phyloP scores from a whole-genome alignment of 2,113 vertebrate species.

The Morone saxatilis region DNA sequence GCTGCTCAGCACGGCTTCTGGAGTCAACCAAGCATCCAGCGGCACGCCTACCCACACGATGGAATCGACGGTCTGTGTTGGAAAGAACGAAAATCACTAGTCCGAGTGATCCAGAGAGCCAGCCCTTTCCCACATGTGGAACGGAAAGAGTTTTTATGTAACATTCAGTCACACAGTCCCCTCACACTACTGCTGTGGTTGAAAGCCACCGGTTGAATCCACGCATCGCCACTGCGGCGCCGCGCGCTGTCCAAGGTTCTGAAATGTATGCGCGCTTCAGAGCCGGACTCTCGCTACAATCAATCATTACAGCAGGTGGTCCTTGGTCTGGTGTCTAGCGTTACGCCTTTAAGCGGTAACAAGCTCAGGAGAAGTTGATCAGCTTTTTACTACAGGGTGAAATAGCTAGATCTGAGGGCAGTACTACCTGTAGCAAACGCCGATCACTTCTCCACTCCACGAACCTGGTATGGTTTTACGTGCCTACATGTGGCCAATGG shows the following conservation, averaged over 20 bases:
- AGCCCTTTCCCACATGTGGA: slow-evolving; percentile 11
- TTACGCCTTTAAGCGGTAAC: not conserved
- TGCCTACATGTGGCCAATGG: too few relatives aligned
- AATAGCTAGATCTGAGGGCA: slow-evolving; percentile 4
- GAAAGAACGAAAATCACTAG: not conserved
- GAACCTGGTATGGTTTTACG: slow-evolving; percentile 63
- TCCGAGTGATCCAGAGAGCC: slow-evolving; percentile 37
- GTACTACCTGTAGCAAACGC: slow-evolving; percentile 41
- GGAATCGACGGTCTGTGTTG: slow-evolving; percentile 7
- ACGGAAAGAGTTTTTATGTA: slow-evolving; percentile 19
- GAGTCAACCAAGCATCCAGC: slow-evolving; percentile 57
- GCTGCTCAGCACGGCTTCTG: slow-evolving; percentile 49
- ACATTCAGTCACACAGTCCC: slow-evolving; percentile 5
- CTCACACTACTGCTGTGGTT: slow-evolving; percentile 26
- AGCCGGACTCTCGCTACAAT: slow-evolving; percentile 35
- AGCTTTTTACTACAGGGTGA: not conserved
- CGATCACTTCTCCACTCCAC: slow-evolving; percentile 16
- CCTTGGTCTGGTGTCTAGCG: not conserved
- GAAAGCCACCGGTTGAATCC: slow-evolving; percentile 82
- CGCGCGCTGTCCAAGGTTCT: slow-evolving; percentile 76
- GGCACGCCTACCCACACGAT: slow-evolving; percentile 71
- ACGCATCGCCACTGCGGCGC: slow-evolving; percentile 71
- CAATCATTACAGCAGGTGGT: not conserved
- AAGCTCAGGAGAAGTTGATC: slow-evolving; percentile 33
- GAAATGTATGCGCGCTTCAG: slow-evolving; percentile 56